Evolutionary conservation across 2,797 vertebrate genomes (phyloP), one percentile per base, ranked within the genome.

Genomic region (Thaleichthys pacificus): DNA sequence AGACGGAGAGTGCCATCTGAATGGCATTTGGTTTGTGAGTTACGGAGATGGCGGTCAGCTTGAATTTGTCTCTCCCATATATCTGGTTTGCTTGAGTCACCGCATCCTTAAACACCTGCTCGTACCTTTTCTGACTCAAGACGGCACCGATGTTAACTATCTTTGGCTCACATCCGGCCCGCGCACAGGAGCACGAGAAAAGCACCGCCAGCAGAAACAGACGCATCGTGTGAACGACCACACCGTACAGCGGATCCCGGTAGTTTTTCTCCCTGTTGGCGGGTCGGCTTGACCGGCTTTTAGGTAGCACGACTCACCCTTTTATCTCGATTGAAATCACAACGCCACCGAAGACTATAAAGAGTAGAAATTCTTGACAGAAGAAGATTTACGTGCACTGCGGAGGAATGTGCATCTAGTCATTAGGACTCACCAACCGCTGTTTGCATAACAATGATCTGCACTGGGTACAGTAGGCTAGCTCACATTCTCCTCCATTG

Each of bases 1-100:
- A 98, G 62, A 99, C 97, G 22, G 97, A 98, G 70, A 99, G 93
- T 69, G 97, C 97, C 97, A 99, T 99, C 91, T 98, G 96, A 86
- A 99, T 99, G 75, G 97, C 97, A 80, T 98, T 99, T 88, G 95
- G 95, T 82, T 96, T 97, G 90, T 98, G 97, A 30, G 96, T 98
- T 77, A 99, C 97, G 14, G 97, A 98, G 87, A 97, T 99, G 86
- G 97, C 97, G 51, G 96, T 98, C 85, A 99, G 93, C 87, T 96
- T 96, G 85, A 98, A 96, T 91, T 96, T 96, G 86, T 96, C 96
- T 77, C 95, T 91, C 81, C 97, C 96, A 65, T 97, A 96, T 35
- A 96, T 87, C 87, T 95, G 95, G 93, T 97, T 99, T 82, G 96
- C 96, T 82, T 96, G 95, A 78, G 91, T 94, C 87, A 99, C 95